Conservation (phyloP, 1,140 invertebrate genomes). For the Aphelinus certus region DNA sequence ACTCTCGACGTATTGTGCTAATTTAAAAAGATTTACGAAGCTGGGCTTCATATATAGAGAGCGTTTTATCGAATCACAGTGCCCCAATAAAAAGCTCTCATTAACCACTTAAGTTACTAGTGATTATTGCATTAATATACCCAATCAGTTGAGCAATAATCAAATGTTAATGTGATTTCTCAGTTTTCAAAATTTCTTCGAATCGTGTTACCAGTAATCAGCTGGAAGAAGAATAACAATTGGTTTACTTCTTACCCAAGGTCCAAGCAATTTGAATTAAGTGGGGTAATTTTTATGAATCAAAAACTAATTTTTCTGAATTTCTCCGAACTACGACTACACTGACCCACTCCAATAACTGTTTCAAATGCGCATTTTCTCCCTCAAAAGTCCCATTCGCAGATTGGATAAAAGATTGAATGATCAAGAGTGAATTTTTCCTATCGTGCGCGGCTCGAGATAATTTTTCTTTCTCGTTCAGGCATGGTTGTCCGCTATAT, state of each 20-base stretch:
- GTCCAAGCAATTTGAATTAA: not conserved
- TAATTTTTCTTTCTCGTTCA: no score
- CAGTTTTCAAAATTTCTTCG: constrained; percentile 12
- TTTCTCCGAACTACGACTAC: constrained; percentile 17
- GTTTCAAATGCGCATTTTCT: no score
- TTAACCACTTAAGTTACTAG: constrained; percentile 36
- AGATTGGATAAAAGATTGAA: no score
- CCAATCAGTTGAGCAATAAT: constrained; percentile 20
- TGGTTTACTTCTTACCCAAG: no score
- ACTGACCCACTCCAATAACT: not conserved
- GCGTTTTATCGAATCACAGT: constrained; percentile 39
- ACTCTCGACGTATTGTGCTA: constrained; percentile 32
- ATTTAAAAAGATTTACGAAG: constrained; percentile 40
- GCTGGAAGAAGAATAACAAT: no score
- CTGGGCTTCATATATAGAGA: not conserved
- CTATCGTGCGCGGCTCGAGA: no score
- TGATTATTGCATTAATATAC: constrained; percentile 33
- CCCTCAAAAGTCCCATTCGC: no score
- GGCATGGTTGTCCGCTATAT: no score
- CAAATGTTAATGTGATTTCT: constrained; percentile 27
- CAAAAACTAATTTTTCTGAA: constrained; percentile 11
- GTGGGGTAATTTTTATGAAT: not conserved
- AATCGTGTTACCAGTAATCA: not conserved
- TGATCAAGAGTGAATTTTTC: no score
- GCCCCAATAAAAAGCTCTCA: constrained; percentile 35